A percentile compares a stretch with the other conserved stretches of the same genome.
phyloP scores from a whole-genome alignment of 2,888 invertebrate species.

The Pedicia rivosa region DNA sequence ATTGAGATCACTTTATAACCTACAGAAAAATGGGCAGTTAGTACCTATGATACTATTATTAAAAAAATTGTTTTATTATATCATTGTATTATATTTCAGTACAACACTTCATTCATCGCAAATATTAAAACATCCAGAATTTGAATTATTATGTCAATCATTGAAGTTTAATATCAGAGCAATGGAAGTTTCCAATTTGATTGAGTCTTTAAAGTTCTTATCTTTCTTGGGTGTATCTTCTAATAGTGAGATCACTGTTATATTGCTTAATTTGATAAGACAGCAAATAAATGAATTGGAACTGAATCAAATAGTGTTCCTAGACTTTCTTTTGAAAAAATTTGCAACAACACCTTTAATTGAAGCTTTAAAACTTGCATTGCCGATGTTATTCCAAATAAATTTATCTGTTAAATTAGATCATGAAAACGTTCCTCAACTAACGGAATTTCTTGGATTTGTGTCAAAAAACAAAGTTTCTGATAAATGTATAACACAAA shows the following conservation, averaged over 20 bases:
- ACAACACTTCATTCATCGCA: slow-evolving; percentile 26
- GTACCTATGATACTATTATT: slow-evolving; percentile 11
- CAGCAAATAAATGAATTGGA: slow-evolving; percentile 42
- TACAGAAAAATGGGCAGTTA: slow-evolving; percentile 37
- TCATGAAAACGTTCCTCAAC: slow-evolving; percentile 32
- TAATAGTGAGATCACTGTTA: slow-evolving; percentile 41
- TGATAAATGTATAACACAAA: slow-evolving; percentile 33
- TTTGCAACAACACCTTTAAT: slow-evolving; percentile 38
- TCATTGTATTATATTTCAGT: slow-evolving; percentile 19
- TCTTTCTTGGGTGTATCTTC: slow-evolving; percentile 39
- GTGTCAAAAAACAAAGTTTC: slow-evolving; percentile 34
- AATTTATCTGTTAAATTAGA: slow-evolving; percentile 42
- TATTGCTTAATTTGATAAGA: slow-evolving; percentile 44
- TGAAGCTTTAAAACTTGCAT: slow-evolving; percentile 44
- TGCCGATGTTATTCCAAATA: slow-evolving; percentile 50
- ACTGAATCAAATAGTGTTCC: slow-evolving; percentile 42
- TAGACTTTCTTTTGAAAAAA: slow-evolving; percentile 39
- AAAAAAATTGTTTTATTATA: slow-evolving; percentile 1
- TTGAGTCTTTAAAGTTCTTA: slow-evolving; percentile 42
- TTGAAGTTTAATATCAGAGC: slow-evolving; percentile 37
- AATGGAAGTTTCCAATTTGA: slow-evolving; percentile 35
- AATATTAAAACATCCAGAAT: slow-evolving; percentile 37
- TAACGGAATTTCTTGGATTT: slow-evolving; percentile 39
- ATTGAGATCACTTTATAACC: slow-evolving; percentile 35
- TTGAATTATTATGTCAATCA: slow-evolving; percentile 39